Evolutionary conservation across 2,888 invertebrate genomes (phyloP).

Genomic region (Sphaerolaimus hirsutus): DNA sequence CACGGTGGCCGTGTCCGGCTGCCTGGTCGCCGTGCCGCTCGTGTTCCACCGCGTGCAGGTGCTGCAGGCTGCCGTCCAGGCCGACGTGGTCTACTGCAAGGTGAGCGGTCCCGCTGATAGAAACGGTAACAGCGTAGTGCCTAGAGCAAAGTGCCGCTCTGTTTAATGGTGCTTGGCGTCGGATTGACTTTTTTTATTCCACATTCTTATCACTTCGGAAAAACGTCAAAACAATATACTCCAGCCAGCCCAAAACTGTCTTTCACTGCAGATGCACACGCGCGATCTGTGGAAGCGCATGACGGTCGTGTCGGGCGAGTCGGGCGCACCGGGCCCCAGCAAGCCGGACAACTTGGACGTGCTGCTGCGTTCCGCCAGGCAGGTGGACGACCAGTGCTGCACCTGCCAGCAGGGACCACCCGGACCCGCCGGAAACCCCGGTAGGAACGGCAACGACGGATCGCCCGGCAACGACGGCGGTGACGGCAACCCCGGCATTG

Average conservation of each 20-base stretch:
- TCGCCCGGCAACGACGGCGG: slow-evolving; percentile 1
- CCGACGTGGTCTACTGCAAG: neutral
- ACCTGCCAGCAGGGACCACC: slow-evolving; percentile 5
- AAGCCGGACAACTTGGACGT: too few relatives aligned
- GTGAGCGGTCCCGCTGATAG: too few relatives aligned
- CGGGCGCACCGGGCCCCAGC: too few relatives aligned
- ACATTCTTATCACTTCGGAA: too few relatives aligned
- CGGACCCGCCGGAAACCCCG: slow-evolving; percentile 8
- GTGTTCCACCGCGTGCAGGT: neutral
- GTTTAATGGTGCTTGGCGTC: too few relatives aligned
- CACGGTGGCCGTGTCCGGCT: neutral
- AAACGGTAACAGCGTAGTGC: too few relatives aligned
- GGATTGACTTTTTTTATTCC: too few relatives aligned
- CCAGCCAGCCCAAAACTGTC: too few relatives aligned
- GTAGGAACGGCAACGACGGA: slow-evolving; percentile 6
- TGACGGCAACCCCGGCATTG: neutral
- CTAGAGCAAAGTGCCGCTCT: too few relatives aligned
- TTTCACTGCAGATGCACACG: neutral
- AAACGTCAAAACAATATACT: too few relatives aligned
- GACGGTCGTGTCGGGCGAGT: too few relatives aligned
- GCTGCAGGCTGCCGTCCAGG: neutral
- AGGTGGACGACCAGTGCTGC: slow-evolving; percentile 16
- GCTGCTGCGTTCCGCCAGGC: slow-evolving; percentile 16
- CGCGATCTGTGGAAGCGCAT: neutral
- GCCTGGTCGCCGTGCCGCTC: neutral